Conservation (phyloP, 1,140 invertebrate genomes). For the Conopomorpha cramerella region DNA sequence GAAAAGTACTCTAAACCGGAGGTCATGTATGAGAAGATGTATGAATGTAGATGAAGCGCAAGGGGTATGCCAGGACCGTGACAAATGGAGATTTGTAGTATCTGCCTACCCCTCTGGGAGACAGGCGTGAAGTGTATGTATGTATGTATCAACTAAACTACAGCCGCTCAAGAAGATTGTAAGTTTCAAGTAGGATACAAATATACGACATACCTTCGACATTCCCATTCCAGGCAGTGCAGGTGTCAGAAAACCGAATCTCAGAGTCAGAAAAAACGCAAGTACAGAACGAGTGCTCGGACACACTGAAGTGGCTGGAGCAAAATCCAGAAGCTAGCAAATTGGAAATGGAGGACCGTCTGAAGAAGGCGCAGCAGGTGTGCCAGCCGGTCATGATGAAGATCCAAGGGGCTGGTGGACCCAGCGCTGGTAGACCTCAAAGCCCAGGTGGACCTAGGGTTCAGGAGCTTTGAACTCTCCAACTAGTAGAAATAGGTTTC, state of each 20-base stretch:
- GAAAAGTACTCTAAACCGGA: too few relatives aligned
- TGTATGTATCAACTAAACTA: background rate
- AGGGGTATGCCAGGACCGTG: background rate
- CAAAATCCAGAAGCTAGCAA: conserved; percentile 71
- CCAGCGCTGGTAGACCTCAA: conserved; percentile 19
- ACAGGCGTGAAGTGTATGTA: background rate
- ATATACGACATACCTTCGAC: too few relatives aligned
- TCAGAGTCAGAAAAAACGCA: conserved; percentile 64
- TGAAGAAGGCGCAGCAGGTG: conserved; percentile 73
- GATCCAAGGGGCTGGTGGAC: conserved; percentile 65
- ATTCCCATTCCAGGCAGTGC: conserved; percentile 65
- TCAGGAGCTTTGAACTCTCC: too few relatives aligned
- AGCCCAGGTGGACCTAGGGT: conserved; percentile 25
- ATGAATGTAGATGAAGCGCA: background rate
- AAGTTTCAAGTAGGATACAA: too few relatives aligned
- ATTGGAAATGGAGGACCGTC: conserved; percentile 75
- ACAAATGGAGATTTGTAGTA: background rate
- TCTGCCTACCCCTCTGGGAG: background rate
- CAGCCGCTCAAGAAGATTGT: too few relatives aligned
- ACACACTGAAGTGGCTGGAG: conserved; percentile 65
- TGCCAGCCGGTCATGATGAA: conserved; percentile 79
- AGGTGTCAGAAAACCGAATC: conserved; percentile 68
- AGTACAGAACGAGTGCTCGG: conserved; percentile 64
- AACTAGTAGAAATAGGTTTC: too few relatives aligned
- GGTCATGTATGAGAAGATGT: too few relatives aligned